Conservation (phyloP, 2,113 vertebrate species). For the Azemiops feae region DNA sequence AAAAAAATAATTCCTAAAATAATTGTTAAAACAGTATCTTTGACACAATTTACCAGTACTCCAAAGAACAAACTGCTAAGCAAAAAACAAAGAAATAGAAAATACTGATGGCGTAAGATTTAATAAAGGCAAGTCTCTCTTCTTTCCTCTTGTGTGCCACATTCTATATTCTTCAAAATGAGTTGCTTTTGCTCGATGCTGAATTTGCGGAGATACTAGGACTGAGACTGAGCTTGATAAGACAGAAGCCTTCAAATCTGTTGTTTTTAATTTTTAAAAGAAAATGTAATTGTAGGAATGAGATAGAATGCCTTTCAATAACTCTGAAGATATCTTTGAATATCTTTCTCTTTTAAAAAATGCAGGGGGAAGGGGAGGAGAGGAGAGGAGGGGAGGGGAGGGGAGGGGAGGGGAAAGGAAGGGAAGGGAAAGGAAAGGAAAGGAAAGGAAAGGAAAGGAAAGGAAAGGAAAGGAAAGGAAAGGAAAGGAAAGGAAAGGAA, state of each 20-base stretch:
- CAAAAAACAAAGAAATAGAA: neutral
- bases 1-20: slow-evolving; percentile 55
- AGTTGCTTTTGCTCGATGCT: neutral
- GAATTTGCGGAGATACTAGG: neutral
- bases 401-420: too few relatives aligned
- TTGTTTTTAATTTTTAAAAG: neutral
- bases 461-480: too few relatives aligned
- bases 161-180: neutral
- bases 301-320: neutral
- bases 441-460: neutral
- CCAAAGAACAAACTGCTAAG: slow-evolving; percentile 27
- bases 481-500: neutral
- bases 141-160: neutral
- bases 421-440: too few relatives aligned
- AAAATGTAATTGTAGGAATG: neutral
- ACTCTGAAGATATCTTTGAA: neutral
- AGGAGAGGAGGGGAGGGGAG: too few relatives aligned
- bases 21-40: slow-evolving; percentile 25
- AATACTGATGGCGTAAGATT: neutral
- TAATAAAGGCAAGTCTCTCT: neutral
- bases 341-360: neutral
- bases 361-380: neutral
- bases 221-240: neutral
- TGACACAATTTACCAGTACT: slow-evolving; percentile 24
- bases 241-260: neutral